Evolutionary conservation across 2,113 vertebrate species (phyloP), one percentile per base, ranked within the genome.

Genomic region (Pogona vitticeps): DNA sequence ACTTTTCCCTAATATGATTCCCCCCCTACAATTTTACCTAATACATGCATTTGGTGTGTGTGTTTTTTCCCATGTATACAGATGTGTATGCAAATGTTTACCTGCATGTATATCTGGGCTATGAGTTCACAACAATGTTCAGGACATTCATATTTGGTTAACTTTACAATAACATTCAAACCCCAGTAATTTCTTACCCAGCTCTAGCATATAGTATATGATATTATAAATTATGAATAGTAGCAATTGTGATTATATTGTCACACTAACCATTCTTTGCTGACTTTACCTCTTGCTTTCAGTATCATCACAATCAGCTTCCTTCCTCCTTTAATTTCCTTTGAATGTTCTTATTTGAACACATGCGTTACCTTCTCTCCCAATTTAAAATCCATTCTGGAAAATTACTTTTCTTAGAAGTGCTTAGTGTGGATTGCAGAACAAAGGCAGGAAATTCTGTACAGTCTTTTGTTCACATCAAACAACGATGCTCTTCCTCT

Each of bases 341-440:
- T 82, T 87, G 42, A 81, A 87, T n/a, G 26, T 40, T 76, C n/a
- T 38, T n/a, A 76, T 84, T 79, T 91, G 90, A 46, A 83, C 7
- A 73, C 72, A 86, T 86, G 73, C 63, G 75, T 82, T 81, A 86
- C 59, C 28, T 20, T 83, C 56, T 38, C 40, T 56, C 21, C 79
- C 90, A 78, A 77, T 93, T 93, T 86, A 95, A 92, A 95, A 91
- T 86, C 67, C 68, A 33, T 65, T 73, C 78, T 93, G 91, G 88
- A 92, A 70, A 88, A 91, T 94, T 91, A 90, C 87, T 91, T 86
- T 88, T 92, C 79, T 94, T 93, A 81, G 82, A 82, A 1, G 23
- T 46, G 10, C 88, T 88, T 93, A 90, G 92, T 78, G 42, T 90
- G 86, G 92, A 91, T 81, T 65, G 0, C 38, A 88, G 73, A 93